Conservation (phyloP, 2,113 vertebrate species). For the Aegotheles bennettii region DNA sequence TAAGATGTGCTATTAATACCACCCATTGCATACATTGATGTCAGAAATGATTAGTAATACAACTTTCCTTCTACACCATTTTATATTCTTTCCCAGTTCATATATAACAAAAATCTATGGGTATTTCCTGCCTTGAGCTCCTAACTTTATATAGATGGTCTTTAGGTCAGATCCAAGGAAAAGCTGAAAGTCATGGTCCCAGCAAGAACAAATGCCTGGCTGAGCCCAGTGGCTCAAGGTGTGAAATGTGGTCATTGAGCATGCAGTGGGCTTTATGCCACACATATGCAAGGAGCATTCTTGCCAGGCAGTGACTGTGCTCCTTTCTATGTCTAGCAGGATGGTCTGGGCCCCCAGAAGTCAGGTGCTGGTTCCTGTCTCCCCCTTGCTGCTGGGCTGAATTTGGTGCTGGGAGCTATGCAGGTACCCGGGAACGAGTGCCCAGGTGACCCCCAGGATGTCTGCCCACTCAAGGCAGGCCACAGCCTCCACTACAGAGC, state of each 20-base stretch:
- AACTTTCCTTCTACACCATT: not conserved
- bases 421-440: not conserved
- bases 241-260: not conserved
- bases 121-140: not conserved
- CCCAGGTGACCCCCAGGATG: fast-evolving
- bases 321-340: not conserved
- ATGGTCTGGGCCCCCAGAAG: not conserved
- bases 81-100: slow-evolving; percentile 28
- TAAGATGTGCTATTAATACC: slow-evolving; percentile 14
- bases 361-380: not conserved
- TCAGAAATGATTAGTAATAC: slow-evolving; percentile 16
- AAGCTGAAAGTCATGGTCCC: not conserved
- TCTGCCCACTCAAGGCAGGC: not conserved
- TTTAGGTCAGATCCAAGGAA: not conserved
- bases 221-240: not conserved
- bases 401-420: not conserved
- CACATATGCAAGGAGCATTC: fast-evolving
- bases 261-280: not conserved
- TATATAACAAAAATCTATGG: slow-evolving; percentile 8
- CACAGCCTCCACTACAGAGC: not conserved
- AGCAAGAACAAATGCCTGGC: not conserved
- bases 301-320: not conserved
- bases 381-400: not conserved
- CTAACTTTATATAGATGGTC: not conserved
- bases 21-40: not conserved